Percentiles rank a stretch among this genome's conserved stretches.
Conservation (phyloP, 2,797 vertebrate genomes). For the Parotocinclus haroldoi region DNA sequence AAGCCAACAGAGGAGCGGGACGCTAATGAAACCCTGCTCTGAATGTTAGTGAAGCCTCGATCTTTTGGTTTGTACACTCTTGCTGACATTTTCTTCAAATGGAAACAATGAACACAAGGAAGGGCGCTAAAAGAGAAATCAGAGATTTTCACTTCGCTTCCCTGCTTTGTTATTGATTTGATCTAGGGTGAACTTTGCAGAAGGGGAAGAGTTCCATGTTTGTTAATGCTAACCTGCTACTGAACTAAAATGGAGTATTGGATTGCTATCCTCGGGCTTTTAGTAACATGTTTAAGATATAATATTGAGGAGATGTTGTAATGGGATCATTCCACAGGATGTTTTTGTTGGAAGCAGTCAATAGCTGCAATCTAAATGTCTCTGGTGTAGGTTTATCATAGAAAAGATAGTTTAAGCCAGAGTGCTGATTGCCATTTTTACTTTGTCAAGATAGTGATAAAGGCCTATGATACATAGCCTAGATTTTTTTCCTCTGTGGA, state of each 20-base stretch:
- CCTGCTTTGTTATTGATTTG: slow-evolving; percentile 71
- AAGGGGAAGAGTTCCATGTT: slow-evolving; percentile 67
- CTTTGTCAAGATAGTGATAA: slow-evolving; percentile 9
- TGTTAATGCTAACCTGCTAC: slow-evolving; percentile 66
- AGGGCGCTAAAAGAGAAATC: slow-evolving; percentile 62
- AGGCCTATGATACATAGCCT: slow-evolving; percentile 13
- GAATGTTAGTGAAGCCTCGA: slow-evolving; percentile 74
- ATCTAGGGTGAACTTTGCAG: slow-evolving; percentile 54
- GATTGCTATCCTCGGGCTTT: slow-evolving; percentile 60
- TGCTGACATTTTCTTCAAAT: slow-evolving; percentile 74
- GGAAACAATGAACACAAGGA: slow-evolving; percentile 54
- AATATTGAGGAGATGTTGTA: slow-evolving; percentile 9
- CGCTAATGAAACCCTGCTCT: slow-evolving; percentile 72
- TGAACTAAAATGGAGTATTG: slow-evolving; percentile 56
- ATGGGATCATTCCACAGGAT: not conserved
- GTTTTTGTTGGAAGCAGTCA: slow-evolving; percentile 1
- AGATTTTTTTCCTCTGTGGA: slow-evolving; percentile 18
- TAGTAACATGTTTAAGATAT: slow-evolving; percentile 4
- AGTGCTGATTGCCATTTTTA: slow-evolving; percentile 8
- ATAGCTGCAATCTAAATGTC: slow-evolving; percentile 3
- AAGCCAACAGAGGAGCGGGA: slow-evolving; percentile 61
- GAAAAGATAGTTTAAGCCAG: not conserved
- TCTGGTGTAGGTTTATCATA: slow-evolving; percentile 10
- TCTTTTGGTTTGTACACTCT: slow-evolving; percentile 74
- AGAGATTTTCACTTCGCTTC: slow-evolving; percentile 54